phyloP scores from a whole-genome alignment of 2,888 invertebrate species.

The Chrysotoxum bicinctum region DNA sequence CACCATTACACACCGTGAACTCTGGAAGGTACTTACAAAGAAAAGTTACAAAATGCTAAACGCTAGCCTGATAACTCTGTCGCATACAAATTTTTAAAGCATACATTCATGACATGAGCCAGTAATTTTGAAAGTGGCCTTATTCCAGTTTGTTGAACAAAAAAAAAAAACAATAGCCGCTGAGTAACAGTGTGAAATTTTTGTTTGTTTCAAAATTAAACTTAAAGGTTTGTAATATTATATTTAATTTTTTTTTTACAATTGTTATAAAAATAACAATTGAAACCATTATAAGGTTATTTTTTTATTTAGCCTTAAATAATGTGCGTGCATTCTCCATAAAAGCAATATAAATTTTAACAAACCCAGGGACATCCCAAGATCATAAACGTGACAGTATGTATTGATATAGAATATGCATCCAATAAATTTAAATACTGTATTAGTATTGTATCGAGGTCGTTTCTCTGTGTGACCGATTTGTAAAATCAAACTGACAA shows the following conservation, averaged over 20 bases:
- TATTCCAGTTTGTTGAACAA: not conserved
- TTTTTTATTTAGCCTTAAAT: not conserved
- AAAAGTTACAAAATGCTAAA: not conserved
- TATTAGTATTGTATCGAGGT: not conserved
- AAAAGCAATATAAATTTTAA: not conserved
- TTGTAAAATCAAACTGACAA: no score
- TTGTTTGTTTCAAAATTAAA: not conserved
- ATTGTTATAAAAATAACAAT: not conserved
- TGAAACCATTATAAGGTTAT: not conserved
- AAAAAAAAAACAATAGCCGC: not conserved
- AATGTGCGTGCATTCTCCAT: not conserved
- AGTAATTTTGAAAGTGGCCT: slow-evolving; percentile 8
- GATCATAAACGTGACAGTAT: not conserved
- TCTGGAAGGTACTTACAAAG: slow-evolving; percentile 1
- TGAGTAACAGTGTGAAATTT: not conserved
- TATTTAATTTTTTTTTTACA: not conserved
- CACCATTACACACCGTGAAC: not conserved
- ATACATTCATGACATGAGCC: not conserved
- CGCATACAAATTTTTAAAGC: not conserved
- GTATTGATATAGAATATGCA: not conserved
- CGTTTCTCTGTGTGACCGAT: no score
- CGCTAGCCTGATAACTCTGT: not conserved
- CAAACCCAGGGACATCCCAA: slow-evolving; percentile 2
- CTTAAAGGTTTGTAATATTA: not conserved
- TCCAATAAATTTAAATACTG: not conserved